Base-by-base conservation (phyloP, 2,113 vertebrate species). In the Crotalus viridis region DNA sequence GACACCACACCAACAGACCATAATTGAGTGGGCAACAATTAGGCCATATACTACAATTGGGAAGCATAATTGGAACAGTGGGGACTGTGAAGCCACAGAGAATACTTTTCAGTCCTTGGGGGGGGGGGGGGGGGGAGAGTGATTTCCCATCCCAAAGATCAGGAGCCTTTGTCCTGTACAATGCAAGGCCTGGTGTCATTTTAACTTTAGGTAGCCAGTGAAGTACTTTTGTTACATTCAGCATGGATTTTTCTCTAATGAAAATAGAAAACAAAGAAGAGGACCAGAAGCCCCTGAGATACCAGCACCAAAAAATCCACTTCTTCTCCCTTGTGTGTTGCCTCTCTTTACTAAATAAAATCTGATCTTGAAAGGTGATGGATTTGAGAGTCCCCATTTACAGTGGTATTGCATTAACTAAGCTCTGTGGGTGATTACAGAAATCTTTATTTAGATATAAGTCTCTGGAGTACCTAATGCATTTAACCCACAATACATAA, bases 41-140 rank as follows among this genome's bases (percentile, higher is more conserved):
- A 93, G 89, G 91, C 88, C 93, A 1, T 90, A 94, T 92, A 93
- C 89, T 93, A 89, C 94, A 96, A 81, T 59, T 88, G 74, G 81
- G 89, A 0, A 6, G 0, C 12, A 0, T 48, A 90, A 91, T 91
- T 94, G 89, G 85, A 95, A 59, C 93, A 15, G 69, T 85, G 51
- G 54, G 26, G 24, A 81, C 33, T 22, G 87, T 26, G 22, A 85
- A 85, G 24, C 10, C 64, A 85, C 13, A 51, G 21, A 51, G 22
- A 56, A 69, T 39, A 85, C 22, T 21, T 57, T 17, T 88, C 55
- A 2, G 17, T 19, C 33, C 1, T 46, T 92, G 51, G 10, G 55
- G 3, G 3, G 5, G 21, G 51, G 10, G 55, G 3, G 3, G 5
- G 74, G 3, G 17, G 17, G 2, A 0, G 33, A 17, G 17, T 13